phyloP scores from a whole-genome alignment of 2,888 invertebrate genomes.

The Tipula confusa region DNA sequence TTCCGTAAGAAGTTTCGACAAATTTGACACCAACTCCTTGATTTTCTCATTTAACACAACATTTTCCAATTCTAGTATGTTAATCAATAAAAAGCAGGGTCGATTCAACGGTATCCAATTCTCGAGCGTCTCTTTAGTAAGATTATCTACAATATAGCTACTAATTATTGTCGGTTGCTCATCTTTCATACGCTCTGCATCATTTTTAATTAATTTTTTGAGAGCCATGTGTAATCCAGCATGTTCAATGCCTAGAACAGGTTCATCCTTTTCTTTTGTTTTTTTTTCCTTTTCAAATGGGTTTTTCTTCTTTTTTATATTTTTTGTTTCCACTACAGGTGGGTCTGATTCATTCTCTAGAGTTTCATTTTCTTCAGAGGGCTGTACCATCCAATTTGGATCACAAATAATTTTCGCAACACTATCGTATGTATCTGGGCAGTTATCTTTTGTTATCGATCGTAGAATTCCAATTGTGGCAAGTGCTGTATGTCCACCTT shows the following conservation, averaged over 20 bases:
- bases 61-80: constrained; percentile 60
- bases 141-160: constrained; percentile 52
- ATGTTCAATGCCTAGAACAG: constrained; percentile 60
- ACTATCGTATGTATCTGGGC: constrained; percentile 50
- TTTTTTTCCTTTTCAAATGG: constrained; percentile 38
- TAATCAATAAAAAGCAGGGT: constrained; percentile 69
- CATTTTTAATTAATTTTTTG: constrained; percentile 67
- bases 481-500: constrained; percentile 61
- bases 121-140: constrained; percentile 43
- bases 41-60: constrained; percentile 53
- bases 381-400: constrained; percentile 54
- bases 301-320: constrained; percentile 36
- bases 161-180: constrained; percentile 56
- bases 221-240: constrained; percentile 70
- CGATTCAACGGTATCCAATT: constrained; percentile 68
- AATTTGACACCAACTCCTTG: constrained; percentile 32
- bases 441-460: constrained; percentile 46
- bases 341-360: constrained; percentile 31
- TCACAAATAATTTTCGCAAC: constrained; percentile 51
- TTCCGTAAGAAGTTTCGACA: constrained; percentile 48
- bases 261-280: constrained; percentile 44
- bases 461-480: constrained; percentile 67
- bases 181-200: constrained; percentile 52
- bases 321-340: constrained; percentile 29
- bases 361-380: constrained; percentile 37